Evolutionary conservation across 2,113 vertebrate genomes (phyloP).

Genomic region (Taurulus bubalis): DNA sequence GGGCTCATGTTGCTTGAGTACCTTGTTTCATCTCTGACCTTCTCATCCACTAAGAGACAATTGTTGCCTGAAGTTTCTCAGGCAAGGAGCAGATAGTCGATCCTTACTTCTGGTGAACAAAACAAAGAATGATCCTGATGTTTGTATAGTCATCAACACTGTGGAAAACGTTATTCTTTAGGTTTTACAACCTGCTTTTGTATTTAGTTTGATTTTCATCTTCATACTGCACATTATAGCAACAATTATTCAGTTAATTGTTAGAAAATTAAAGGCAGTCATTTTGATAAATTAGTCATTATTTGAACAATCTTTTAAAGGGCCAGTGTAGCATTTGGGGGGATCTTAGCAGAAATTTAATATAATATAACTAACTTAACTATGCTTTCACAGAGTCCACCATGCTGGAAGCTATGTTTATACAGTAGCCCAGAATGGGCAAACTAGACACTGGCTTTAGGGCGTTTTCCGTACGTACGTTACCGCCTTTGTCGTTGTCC

Average conservation of each 20-base stretch:
- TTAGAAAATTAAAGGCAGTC: background rate
- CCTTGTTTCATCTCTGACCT: slow-evolving; percentile 17
- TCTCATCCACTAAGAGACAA: background rate
- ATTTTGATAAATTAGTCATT: background rate
- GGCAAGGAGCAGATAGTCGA: background rate
- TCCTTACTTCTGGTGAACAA: background rate
- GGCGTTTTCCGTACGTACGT: background rate
- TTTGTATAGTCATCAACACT: background rate
- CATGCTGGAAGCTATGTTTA: background rate
- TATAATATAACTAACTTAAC: background rate
- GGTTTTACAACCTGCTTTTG: slow-evolving; percentile 1
- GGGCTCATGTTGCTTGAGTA: slow-evolving; percentile 13
- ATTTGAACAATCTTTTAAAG: background rate
- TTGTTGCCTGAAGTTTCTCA: slow-evolving; percentile 3
- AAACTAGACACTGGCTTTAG: background rate
- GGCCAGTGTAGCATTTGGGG: background rate
- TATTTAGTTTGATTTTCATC: background rate
- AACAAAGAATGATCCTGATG: background rate
- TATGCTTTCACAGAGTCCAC: too few relatives aligned
- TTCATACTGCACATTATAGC: background rate
- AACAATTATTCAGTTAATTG: background rate
- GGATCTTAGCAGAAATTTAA: background rate
- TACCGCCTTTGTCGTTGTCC: background rate
- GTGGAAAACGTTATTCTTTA: background rate
- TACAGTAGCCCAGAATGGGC: background rate